Percentiles rank a stretch among this genome's conserved stretches.
These are phyloP conservation scores for Trichopria drosophilae DNA, from an alignment of 2,888 invertebrate species.

Conservation along the genomic window DNA sequence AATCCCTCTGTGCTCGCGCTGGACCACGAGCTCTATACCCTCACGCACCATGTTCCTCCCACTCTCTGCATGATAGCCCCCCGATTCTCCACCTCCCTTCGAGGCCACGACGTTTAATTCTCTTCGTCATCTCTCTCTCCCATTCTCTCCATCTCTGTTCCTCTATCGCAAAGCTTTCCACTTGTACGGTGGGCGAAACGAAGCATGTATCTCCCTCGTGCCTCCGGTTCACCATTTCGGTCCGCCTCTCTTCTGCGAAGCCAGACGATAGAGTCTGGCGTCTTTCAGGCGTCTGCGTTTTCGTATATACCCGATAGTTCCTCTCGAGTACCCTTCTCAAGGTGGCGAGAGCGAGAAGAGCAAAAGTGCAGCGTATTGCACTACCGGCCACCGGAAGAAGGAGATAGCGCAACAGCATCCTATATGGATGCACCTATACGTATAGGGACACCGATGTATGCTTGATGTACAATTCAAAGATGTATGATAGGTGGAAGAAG, in stretches of 20 bases:
- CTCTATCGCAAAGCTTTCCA: constrained; percentile 10
- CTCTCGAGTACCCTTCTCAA: constrained; percentile 43
- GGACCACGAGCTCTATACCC: constrained; percentile 32
- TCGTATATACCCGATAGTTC: constrained; percentile 13
- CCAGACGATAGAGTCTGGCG: constrained; percentile 15
- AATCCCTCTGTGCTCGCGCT: constrained; percentile 36
- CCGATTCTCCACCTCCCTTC: constrained; percentile 13
- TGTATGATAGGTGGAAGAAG: no score
- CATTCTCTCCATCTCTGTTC: constrained; percentile 19
- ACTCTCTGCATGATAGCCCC: constrained; percentile 24
- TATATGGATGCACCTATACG: no score
- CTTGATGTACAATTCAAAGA: no score
- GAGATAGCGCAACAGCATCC: no score
- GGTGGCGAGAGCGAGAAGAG: constrained; percentile 37
- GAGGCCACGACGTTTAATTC: constrained; percentile 10
- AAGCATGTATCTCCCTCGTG: not conserved
- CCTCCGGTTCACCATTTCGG: not conserved
- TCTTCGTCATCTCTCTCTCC: constrained; percentile 33
- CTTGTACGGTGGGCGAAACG: not conserved
- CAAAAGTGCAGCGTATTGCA: constrained; percentile 20
- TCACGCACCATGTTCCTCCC: constrained; percentile 30
- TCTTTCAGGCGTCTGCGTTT: constrained; percentile 22
- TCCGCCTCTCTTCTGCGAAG: no score
- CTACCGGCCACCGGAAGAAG: no score
- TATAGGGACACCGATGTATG: no score